Conservation (phyloP, 2,888 invertebrate genomes). For the Caenorhabditis drosophilae region DNA sequence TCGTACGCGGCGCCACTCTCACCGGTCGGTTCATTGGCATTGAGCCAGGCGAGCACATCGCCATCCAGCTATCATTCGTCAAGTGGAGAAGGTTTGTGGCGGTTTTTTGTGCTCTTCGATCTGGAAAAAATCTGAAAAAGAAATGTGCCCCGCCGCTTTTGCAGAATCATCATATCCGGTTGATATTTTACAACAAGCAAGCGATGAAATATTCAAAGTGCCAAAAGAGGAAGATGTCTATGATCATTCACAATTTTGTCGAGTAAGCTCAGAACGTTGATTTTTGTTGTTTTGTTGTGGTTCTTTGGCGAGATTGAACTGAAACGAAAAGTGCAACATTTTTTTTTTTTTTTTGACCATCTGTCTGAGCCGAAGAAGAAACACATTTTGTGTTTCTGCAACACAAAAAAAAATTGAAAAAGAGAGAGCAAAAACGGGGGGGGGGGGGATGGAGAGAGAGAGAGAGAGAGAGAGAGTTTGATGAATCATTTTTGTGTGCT, state of each 20-base stretch:
- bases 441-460: too few relatives aligned
- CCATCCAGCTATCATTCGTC: constrained; percentile 34
- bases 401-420: too few relatives aligned
- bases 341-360: constrained; percentile 1
- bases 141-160: background rate
- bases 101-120: background rate
- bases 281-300: constrained; percentile 6
- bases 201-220: constrained; percentile 17
- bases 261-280: constrained; percentile 4
- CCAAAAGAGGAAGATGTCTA: constrained; percentile 12
- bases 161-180: constrained; percentile 3
- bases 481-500: too few relatives aligned
- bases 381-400: too few relatives aligned
- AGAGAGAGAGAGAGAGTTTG: too few relatives aligned
- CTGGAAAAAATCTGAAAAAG: constrained; percentile 4
- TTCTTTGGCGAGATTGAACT: constrained; percentile 6
- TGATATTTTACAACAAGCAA: constrained; percentile 40
- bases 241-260: constrained; percentile 23
- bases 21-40: constrained; percentile 21
- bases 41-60: constrained; percentile 29
- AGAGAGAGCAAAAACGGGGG: too few relatives aligned
- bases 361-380: background rate
- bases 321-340: background rate
- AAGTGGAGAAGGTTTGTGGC: constrained; percentile 10
- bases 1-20: constrained; percentile 26